Base-by-base conservation (phyloP, 2,888 invertebrate species). In the Idaea biselata region DNA sequence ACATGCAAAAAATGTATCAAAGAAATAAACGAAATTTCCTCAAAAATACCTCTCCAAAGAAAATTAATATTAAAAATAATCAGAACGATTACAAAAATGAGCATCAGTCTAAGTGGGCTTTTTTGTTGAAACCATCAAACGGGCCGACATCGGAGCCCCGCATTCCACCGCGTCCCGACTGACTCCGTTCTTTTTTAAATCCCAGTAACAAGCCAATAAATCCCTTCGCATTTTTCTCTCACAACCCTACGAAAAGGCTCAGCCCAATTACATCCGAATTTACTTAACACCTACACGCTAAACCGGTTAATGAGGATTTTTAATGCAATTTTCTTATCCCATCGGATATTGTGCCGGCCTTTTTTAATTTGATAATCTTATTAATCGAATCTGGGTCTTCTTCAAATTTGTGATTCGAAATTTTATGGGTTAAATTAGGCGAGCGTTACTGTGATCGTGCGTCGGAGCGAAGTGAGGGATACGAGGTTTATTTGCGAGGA, bases 181-280 rank as follows among this genome's bases (percentile, higher is more conserved):
- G 78, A 79, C 73, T 73, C 76, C 81, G 81, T 80, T 84, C 83
- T 86, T 89, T 89, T 90, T 91, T 82, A 88, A 92, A 91, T 87
- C 89, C 86, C 84, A 83, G 89, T 88, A 93, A 93, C 92, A 93
- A 92, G 93, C 93, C 93, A 93, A 93, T 93, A 92, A 90, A 91
- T 89, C 90, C 90, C 76, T 70, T 82, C 84, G 83, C 88, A 87
- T 92, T 93, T 91, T 90, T 90, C 82, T 77, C 80, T 76, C 76
- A 76, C 82, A 81, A 74, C 80, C 80, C 78, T 80, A 78, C 78
- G 81, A 89, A 87, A 92, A 88, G 89, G 88, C 86, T 91, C 87
- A 88, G 80, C 82, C 80, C 86, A 91, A 92, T 93, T 91, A 93
- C 91, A 91, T 83, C 79, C 87, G 91, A 93, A 93, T 93, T 92